Evolutionary conservation across 2,797 vertebrate genomes (phyloP), one percentile per base, ranked within the genome.

Genomic region (Eleutherodactylus coqui): DNA sequence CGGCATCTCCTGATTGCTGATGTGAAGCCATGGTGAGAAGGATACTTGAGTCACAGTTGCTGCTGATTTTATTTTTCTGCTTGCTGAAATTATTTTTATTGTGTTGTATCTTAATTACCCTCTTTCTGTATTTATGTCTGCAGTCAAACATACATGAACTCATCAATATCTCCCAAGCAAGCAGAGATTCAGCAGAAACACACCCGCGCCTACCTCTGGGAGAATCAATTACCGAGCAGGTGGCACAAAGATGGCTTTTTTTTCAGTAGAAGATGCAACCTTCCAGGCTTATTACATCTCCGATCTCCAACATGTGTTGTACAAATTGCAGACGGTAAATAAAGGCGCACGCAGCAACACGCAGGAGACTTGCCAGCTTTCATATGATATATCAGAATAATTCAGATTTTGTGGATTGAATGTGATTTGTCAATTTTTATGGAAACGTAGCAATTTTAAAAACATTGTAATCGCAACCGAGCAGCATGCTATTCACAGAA

Each of bases 61-160:
- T 13, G 81, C 81, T 73, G 81, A 73, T 83, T 75, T 83, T 75
- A 75, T 75, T 55, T 83, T 83, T 83, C 36, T 73, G 69, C 81
- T 73, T 75, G 81, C 69, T 32, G 69, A 75, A 75, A 60, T 83
- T 45, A 73, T 83, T 60, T 64, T 83, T 72, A 83, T 83, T 73
- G 17, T 70, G 36, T 45, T 83, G 69, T 83, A 51, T 83, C 81
- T 58, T 83, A 83, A 83, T 83, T 83, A 83, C 27, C 45, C 29
- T 70, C 72, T 60, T 83, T 75, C 36, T 60, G 21, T 83, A 83
- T 83, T 83, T 83, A 83, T 83, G 81, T 29, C 81, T 75, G 69
- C 81, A 29, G 69, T n/a, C 36, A 36, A 75, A 83, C 38, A 75
- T 75, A 83, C 81, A 73, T 41, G 49, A 69, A 34, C 49, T 72